A percentile compares a stretch with the other conserved stretches of the same genome.
Evolutionary conservation across 1,140 invertebrate genomes (phyloP).

Genomic region (Nymphalis io): DNA sequence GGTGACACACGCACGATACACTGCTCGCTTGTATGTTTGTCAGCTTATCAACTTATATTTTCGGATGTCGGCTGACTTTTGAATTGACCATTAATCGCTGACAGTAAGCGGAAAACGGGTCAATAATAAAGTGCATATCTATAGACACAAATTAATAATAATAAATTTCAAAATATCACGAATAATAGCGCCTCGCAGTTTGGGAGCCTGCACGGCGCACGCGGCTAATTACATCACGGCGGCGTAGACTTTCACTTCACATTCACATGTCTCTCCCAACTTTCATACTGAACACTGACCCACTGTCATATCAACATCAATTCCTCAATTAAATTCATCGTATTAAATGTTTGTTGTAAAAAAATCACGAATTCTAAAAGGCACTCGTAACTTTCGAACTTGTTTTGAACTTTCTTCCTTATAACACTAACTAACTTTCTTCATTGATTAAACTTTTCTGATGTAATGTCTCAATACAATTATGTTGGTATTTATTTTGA

Average conservation of each 20-base stretch:
- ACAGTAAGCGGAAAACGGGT: not conserved
- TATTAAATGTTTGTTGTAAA: not conserved
- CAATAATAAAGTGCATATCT: not conserved
- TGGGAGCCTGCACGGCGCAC: not conserved
- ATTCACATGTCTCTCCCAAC: constrained; percentile 13
- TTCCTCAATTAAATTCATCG: not conserved
- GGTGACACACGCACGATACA: constrained; percentile 14
- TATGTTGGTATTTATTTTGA: too few relatives aligned
- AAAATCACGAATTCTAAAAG: not conserved
- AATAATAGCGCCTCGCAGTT: not conserved
- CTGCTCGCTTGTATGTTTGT: not conserved
- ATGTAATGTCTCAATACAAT: too few relatives aligned
- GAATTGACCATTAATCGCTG: not conserved
- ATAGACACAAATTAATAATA: not conserved
- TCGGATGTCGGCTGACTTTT: not conserved
- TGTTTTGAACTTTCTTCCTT: not conserved
- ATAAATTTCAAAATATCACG: too few relatives aligned
- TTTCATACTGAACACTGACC: constrained; percentile 4
- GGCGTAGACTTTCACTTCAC: constrained; percentile 18
- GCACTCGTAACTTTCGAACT: not conserved
- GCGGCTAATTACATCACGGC: not conserved
- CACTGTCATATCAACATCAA: constrained; percentile 4
- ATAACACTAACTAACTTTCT: not conserved
- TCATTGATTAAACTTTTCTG: not conserved
- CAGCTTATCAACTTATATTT: not conserved